A percentile compares a stretch with the other conserved stretches of the same genome.
phyloP scores from a whole-genome alignment of 1,140 invertebrate species.

The Euwallacea similis region DNA sequence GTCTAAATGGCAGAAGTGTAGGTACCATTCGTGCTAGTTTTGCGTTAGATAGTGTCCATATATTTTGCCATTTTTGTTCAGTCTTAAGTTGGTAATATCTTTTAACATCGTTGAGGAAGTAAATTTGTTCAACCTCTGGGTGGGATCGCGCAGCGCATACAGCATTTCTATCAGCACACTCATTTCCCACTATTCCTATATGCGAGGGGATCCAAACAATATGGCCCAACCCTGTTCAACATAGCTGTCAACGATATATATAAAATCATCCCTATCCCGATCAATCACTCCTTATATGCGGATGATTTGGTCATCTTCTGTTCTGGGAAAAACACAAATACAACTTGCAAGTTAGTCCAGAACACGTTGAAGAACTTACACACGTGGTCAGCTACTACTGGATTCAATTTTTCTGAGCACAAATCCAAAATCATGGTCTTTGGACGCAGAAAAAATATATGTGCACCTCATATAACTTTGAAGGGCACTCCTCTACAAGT shows the following conservation, averaged over 20 bases:
- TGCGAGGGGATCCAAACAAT: no score
- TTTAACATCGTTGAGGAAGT: no score
- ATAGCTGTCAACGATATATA: not conserved
- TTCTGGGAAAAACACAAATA: not conserved
- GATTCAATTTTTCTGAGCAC: not conserved
- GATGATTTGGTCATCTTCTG: not conserved
- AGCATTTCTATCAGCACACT: no score
- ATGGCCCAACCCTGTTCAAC: not conserved
- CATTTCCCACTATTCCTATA: no score
- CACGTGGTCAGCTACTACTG: not conserved
- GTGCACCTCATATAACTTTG: not conserved
- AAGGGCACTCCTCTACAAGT: not conserved
- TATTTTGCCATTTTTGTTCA: no score
- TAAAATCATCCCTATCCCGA: not conserved
- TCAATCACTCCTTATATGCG: not conserved
- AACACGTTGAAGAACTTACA: not conserved
- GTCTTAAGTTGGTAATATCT: no score
- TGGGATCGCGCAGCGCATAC: no score
- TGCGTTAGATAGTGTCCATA: no score
- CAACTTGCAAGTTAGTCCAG: not conserved
- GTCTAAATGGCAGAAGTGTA: no score
- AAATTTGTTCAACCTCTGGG: no score
- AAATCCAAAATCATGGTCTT: not conserved
- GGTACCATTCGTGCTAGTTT: no score
- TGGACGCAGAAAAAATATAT: not conserved